Conservation (phyloP, 2,113 vertebrate genomes). For the Scomber japonicus region DNA sequence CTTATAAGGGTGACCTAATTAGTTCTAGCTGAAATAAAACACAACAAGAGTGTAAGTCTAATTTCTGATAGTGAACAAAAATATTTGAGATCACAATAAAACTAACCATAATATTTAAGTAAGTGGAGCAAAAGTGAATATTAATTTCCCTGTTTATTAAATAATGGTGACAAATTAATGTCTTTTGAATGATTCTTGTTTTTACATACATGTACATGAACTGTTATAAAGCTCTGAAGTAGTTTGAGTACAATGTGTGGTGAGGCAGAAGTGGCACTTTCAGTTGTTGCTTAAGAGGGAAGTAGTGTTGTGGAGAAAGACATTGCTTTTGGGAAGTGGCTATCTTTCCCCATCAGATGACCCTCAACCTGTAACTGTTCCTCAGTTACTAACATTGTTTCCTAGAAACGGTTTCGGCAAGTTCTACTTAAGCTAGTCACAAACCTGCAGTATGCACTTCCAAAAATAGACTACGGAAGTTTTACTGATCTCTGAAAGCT, state of each 20-base stretch:
- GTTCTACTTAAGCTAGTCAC: not conserved
- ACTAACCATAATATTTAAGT: no score
- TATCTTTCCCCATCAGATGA: conserved; percentile 15
- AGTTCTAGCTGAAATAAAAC: no score
- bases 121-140: no score
- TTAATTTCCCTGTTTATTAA: no score
- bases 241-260: not conserved
- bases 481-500: not conserved
- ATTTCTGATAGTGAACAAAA: no score
- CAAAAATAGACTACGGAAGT: not conserved
- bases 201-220: no score
- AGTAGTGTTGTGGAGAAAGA: conserved; percentile 13
- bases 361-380: not conserved
- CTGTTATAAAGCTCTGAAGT: no score
- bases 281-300: conserved; percentile 34
- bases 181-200: no score
- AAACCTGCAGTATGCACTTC: not conserved
- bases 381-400: not conserved
- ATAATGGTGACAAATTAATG: no score
- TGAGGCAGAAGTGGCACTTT: conserved; percentile 21
- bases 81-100: no score
- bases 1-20: no score
- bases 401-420: conserved; percentile 5
- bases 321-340: conserved; percentile 22
- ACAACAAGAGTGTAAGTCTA: no score